Evolutionary conservation across 1,140 invertebrate species (phyloP).

Genomic region (Leptinotarsa texana): DNA sequence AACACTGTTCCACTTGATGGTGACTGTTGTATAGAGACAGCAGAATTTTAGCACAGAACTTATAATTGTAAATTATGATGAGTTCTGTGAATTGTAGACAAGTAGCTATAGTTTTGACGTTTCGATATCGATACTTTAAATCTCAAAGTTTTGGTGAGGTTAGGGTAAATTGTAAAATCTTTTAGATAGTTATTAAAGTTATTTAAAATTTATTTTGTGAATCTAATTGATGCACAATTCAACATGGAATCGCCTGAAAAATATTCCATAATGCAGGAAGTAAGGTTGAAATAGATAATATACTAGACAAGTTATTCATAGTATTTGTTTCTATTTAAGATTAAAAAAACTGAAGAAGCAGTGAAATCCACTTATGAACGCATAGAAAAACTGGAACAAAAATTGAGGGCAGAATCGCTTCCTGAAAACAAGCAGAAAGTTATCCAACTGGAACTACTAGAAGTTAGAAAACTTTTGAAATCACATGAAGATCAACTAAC

Average conservation of each 20-base stretch:
- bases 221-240: too few species aligned
- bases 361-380: slow-evolving; percentile 13
- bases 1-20: too few species aligned
- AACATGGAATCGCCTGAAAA: not conserved
- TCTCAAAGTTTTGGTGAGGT: too few species aligned
- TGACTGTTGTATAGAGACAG: too few species aligned
- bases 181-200: too few species aligned
- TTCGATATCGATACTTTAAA: too few species aligned
- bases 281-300: not conserved
- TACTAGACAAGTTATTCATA: not conserved
- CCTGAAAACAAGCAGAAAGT: not conserved
- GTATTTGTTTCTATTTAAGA: not conserved
- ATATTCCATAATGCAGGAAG: slow-evolving; percentile 10
- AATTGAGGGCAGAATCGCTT: not conserved
- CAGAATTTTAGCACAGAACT: too few species aligned
- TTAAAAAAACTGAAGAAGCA: slow-evolving; percentile 19
- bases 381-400: slow-evolving; percentile 7
- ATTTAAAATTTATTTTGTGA: too few species aligned
- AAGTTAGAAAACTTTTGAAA: slow-evolving; percentile 34
- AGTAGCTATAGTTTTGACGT: too few species aligned
- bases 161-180: too few species aligned
- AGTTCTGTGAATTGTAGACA: too few species aligned
- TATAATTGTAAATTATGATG: too few species aligned
- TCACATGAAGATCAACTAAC: slow-evolving; percentile 33
- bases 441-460: slow-evolving; percentile 22